A percentile compares a stretch with the other conserved stretches of the same genome.
phyloP scores from a whole-genome alignment of 2,888 invertebrate genomes.

The Phalera bucephala region DNA sequence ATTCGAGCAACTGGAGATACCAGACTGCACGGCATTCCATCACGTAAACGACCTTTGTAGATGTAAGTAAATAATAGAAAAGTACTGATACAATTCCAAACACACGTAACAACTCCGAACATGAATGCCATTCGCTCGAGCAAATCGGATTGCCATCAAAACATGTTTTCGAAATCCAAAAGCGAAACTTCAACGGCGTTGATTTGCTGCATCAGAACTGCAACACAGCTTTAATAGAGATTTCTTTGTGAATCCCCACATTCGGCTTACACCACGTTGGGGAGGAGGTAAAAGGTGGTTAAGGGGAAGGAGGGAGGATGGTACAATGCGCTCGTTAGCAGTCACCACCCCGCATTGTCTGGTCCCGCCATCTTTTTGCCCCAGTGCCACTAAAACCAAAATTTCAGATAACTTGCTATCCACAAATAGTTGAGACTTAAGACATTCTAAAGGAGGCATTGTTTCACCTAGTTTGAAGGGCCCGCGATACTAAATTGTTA shows the following conservation, averaged over 20 bases:
- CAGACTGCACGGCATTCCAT: too few relatives aligned
- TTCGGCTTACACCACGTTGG: conserved; percentile 10
- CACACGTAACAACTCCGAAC: too few relatives aligned
- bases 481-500: background rate
- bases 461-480: background rate
- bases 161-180: too few relatives aligned
- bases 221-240: conserved; percentile 13
- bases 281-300: background rate
- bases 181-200: too few relatives aligned
- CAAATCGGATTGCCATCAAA: too few relatives aligned
- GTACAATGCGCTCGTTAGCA: conserved; percentile 39
- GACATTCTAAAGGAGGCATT: background rate
- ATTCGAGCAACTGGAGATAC: too few relatives aligned
- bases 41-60: too few relatives aligned
- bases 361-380: conserved; percentile 18
- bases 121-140: too few relatives aligned
- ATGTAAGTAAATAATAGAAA: too few relatives aligned
- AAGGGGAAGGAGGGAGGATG: background rate
- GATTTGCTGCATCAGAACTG: background rate
- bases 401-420: conserved; percentile 9
- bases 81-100: too few relatives aligned
- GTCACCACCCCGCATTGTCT: conserved; percentile 30
- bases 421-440: background rate
- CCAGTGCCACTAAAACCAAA: conserved; percentile 12
- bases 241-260: conserved; percentile 27